Evolutionary conservation across 2,888 invertebrate species (phyloP).

Genomic region (Habroteleia sp.): DNA sequence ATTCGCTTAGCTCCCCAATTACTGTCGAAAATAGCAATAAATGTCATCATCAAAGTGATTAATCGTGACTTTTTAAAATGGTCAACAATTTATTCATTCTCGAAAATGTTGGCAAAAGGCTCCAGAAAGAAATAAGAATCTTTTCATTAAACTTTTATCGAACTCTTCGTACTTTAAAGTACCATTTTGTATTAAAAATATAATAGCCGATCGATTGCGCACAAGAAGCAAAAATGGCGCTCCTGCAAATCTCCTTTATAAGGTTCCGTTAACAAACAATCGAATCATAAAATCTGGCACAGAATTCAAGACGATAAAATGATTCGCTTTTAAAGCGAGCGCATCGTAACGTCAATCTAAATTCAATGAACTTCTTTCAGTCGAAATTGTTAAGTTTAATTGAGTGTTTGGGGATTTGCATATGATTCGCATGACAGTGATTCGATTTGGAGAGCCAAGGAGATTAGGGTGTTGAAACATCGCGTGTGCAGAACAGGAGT

Average conservation of each 20-base stretch:
- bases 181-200: too few species aligned
- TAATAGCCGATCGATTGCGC: too few species aligned
- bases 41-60: conserved; percentile 27
- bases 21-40: conserved; percentile 25
- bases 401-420: conserved; percentile 57
- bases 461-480: conserved; percentile 65
- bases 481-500: conserved; percentile 53
- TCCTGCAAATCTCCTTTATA: not conserved
- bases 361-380: conserved; percentile 49
- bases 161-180: too few species aligned
- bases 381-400: conserved; percentile 48
- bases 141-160: too few species aligned
- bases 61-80: conserved; percentile 23
- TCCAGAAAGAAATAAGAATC: too few species aligned
- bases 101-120: too few species aligned
- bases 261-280: conserved; percentile 6
- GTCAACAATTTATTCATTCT: conserved; percentile 11
- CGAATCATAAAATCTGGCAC: conserved; percentile 9
- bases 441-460: conserved; percentile 53
- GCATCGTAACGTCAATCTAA: conserved; percentile 15
- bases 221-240: too few species aligned
- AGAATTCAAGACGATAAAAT: conserved; percentile 14
- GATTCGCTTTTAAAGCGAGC: conserved; percentile 3
- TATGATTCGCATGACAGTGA: conserved; percentile 61
- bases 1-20: conserved; percentile 9